These are phyloP conservation scores for Drosophila melanogaster DNA, from an alignment of 1,140 invertebrate genomes.

Conservation along the genomic window DNA sequence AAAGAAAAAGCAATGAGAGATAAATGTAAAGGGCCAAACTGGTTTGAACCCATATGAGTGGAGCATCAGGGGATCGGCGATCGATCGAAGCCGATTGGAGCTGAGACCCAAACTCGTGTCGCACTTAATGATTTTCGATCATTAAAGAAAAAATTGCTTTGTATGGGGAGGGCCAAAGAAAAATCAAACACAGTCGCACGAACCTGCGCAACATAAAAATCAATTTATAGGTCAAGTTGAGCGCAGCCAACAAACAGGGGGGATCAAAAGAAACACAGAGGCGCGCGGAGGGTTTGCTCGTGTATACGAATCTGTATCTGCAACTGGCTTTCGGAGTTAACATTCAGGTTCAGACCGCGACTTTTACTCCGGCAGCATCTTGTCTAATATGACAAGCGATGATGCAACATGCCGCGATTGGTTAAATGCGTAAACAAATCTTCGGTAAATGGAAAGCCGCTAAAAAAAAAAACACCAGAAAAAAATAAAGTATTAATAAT, in stretches of 20 bases:
- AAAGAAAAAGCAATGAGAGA: conserved; percentile 32
- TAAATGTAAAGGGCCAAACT: conserved; percentile 57
- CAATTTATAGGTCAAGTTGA: conserved; percentile 83
- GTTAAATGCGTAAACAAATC: conserved; percentile 45
- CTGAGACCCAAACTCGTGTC: conserved; percentile 44
- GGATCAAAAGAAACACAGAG: background rate
- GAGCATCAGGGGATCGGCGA: conserved; percentile 4
- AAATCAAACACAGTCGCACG: conserved; percentile 47
- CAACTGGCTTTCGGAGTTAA: conserved; percentile 51
- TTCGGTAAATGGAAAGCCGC: conserved; percentile 58
- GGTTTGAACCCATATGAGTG: conserved; percentile 39
- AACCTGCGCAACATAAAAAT: conserved; percentile 80
- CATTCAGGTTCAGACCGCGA: conserved; percentile 72
- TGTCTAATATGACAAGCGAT: conserved; percentile 71
- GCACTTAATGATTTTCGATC: conserved; percentile 67
- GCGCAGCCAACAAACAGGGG: conserved; percentile 35
- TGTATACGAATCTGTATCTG: conserved; percentile 36
- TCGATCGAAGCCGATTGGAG: conserved; percentile 37
- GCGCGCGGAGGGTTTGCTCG: background rate
- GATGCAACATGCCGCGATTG: conserved; percentile 58
- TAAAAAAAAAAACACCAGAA: conserved; percentile 27
- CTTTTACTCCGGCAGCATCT: conserved; percentile 72
- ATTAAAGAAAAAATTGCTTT: conserved; percentile 57
- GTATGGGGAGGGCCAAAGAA: conserved; percentile 45
- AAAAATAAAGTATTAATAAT: conserved; percentile 3